Percentiles rank a stretch among this genome's conserved stretches.
Conservation (phyloP, 2,113 vertebrate species). For the Tichodroma muraria region DNA sequence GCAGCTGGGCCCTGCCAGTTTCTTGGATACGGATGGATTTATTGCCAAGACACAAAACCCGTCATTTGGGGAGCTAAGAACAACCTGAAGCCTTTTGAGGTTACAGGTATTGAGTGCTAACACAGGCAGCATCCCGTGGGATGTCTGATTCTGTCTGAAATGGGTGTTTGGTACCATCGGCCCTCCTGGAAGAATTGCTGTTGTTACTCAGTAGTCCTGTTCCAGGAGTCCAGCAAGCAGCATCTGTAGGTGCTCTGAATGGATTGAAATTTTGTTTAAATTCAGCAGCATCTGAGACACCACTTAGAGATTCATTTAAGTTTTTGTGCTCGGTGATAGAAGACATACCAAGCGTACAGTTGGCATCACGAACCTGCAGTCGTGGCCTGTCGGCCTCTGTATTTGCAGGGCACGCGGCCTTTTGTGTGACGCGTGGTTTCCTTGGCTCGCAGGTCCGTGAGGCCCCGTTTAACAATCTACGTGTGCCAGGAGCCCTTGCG, state of each 20-base stretch:
- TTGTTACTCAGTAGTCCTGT: not conserved
- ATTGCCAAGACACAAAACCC: conserved; percentile 40
- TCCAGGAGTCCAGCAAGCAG: not conserved
- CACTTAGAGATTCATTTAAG: not conserved
- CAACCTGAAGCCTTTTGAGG: conserved; percentile 1
- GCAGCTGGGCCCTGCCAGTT: not conserved
- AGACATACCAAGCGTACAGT: not conserved
- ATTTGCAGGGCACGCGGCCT: not conserved
- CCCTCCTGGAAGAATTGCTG: not conserved
- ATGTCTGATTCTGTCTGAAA: not conserved
- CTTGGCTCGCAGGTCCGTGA: conserved; percentile 76
- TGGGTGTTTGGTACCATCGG: not conserved
- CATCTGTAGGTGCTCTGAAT: not conserved
- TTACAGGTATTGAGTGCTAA: not conserved
- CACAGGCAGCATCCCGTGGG: not conserved
- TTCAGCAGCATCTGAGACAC: not conserved
- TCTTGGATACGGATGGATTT: conserved; percentile 19
- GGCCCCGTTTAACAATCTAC: conserved; percentile 88
- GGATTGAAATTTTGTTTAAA: not conserved
- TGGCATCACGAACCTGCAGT: not conserved
- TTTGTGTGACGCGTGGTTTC: fast-evolving
- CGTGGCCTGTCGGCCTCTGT: not conserved
- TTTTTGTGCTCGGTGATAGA: not conserved
- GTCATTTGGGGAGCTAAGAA: conserved; percentile 20
- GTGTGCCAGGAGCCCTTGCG: conserved; percentile 80